Evolutionary conservation across 2,113 vertebrate species (phyloP), one percentile per base, ranked within the genome.

Genomic region (Pangasianodon hypophthalmus): DNA sequence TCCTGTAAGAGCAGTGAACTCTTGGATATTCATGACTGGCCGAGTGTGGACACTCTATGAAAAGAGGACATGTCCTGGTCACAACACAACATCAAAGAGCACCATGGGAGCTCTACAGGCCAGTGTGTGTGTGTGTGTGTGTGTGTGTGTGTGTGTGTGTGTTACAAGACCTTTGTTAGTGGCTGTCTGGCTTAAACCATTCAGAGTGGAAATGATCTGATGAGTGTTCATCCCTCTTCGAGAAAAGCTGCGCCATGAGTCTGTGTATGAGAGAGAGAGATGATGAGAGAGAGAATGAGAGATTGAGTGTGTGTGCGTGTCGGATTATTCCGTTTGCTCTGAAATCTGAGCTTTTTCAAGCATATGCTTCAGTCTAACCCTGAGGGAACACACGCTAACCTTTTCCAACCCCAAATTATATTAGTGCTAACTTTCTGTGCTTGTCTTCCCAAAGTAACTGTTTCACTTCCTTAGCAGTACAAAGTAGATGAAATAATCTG

Each of bases 21-120:
- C 96, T 96, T 96, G 95, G 96, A 96, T 96, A 96, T 96, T 96
- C 96, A 96, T 96, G 96, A 96, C 94, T 90, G 94, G 91, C 93
- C 91, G 88, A 95, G 95, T 94, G 90, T 94, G 91, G 94, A 94
- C 41, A 83, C 29, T 83, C 88, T 93, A 91, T 94, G 94, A 95
- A 96, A 95, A 90, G 94, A 95, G 93, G 93, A 96, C 95, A 94
- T 91, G 92, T 94, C 91, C 92, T 94, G 95, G 95, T 95, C 94
- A 92, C 94, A 95, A 96, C 96, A 95, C 95, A 93, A 96, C 95
- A 96, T 96, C 96, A 96, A 96, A 96, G 96, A 94, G 93, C 91
- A 90, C 87, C 71, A 77, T 88, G 93, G 94, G 94, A 93, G 93
- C 88, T 73, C 92, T 21, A 60, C 84, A 84, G 80, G 85, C 87